Evolutionary conservation across 2,888 invertebrate genomes (phyloP).

Genomic region (Cheiracanthium punctorium): DNA sequence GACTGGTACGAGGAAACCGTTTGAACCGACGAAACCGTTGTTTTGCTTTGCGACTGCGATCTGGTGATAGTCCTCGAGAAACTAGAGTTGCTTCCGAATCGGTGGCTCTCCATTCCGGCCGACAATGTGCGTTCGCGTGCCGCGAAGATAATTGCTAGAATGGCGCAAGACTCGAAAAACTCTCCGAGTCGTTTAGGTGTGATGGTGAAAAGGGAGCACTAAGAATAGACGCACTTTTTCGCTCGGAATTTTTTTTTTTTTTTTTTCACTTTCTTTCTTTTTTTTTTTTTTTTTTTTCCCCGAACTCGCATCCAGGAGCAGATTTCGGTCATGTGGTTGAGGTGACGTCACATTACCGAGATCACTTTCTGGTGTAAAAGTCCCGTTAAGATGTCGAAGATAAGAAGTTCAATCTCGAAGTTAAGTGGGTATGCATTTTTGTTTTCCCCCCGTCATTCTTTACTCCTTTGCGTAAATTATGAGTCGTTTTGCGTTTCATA

Average conservation of each 20-base stretch:
- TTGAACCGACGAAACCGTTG: not conserved
- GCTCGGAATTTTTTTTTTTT: no score
- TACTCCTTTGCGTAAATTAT: no score
- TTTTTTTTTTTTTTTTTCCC: constrained; percentile 13
- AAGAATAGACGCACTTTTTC: constrained; percentile 54
- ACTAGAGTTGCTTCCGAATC: not conserved
- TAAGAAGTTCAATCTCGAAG: not conserved
- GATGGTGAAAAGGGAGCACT: constrained; percentile 12
- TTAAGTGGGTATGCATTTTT: not conserved
- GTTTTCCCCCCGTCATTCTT: no score
- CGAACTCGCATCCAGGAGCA: constrained; percentile 6
- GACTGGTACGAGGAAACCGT: constrained; percentile 26
- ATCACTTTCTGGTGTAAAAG: constrained; percentile 32
- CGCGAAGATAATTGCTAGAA: not conserved
- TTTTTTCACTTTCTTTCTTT: constrained; percentile 16
- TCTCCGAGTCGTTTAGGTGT: not conserved
- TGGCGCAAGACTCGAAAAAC: not conserved
- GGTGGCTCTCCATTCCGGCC: constrained; percentile 13
- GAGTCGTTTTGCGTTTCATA: no score
- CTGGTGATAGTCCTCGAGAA: constrained; percentile 32
- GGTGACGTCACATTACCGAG: constrained; percentile 22
- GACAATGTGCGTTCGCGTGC: not conserved
- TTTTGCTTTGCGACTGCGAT: constrained; percentile 17
- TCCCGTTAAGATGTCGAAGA: not conserved
- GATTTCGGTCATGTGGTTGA: constrained; percentile 4